These are phyloP conservation scores for Oxytorus armatus DNA, from an alignment of 2,888 invertebrate species.

Conservation along the genomic window DNA sequence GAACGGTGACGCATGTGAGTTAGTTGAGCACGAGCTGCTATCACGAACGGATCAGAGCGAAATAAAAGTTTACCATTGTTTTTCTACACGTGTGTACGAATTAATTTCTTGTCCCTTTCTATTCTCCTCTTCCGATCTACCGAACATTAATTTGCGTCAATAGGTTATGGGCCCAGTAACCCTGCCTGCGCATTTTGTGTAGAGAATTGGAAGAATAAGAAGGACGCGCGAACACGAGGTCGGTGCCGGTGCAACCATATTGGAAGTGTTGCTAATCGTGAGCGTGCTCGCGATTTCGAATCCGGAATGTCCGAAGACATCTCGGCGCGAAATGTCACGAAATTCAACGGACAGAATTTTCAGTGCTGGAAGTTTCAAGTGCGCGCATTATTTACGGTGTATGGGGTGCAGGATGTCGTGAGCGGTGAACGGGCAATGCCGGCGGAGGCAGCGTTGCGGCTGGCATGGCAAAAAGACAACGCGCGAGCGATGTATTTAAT, in stretches of 20 bases:
- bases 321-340: too few species aligned
- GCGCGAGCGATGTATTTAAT: conserved; percentile 52
- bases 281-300: conserved; percentile 17
- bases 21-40: too few species aligned
- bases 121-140: too few species aligned
- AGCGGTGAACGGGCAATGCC: conserved; percentile 1
- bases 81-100: too few species aligned
- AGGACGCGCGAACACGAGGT: background rate
- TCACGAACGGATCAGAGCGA: too few species aligned
- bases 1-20: too few species aligned
- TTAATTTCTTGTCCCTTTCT: too few species aligned
- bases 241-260: conserved; percentile 4
- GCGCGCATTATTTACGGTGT: background rate
- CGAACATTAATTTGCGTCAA: too few species aligned
- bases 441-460: background rate
- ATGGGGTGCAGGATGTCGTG: conserved; percentile 5
- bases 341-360: too few species aligned
- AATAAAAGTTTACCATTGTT: too few species aligned
- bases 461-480: conserved; percentile 38
- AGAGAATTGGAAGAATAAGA: background rate
- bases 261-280: conserved; percentile 1
- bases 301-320: conserved; percentile 17
- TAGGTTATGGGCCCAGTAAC: too few species aligned
- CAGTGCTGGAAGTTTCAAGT: too few species aligned
- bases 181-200: conserved; percentile 4